Evolutionary conservation across 2,888 invertebrate species (phyloP).

Genomic region (Rhagonycha lutea): DNA sequence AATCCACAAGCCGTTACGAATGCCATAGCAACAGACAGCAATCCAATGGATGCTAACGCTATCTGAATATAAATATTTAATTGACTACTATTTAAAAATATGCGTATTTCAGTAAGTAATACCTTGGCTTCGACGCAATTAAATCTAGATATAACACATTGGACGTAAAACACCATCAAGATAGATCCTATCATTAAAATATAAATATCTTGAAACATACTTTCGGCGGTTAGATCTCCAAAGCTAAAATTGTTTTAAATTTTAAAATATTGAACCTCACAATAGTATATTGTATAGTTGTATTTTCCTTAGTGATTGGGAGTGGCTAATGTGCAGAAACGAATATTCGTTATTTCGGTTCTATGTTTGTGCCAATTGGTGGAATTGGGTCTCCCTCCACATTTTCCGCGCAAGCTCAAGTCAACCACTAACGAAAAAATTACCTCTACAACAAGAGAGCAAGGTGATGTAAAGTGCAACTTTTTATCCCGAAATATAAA

Average conservation of each 20-base stretch:
- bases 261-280: not conserved
- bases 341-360: too few relatives aligned
- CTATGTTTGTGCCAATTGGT: too few relatives aligned
- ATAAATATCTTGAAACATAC: constrained; percentile 75
- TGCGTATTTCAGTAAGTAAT: constrained; percentile 39
- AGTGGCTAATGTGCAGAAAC: too few relatives aligned
- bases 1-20: constrained; percentile 72
- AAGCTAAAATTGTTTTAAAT: constrained; percentile 57
- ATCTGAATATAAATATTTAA: constrained; percentile 53
- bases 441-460: too few relatives aligned
- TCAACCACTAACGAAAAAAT: too few relatives aligned
- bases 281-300: not conserved
- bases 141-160: constrained; percentile 72
- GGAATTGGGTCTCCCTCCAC: too few relatives aligned
- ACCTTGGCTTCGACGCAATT: constrained; percentile 76
- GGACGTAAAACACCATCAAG: constrained; percentile 76
- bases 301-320: too few relatives aligned
- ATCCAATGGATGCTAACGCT: constrained; percentile 68
- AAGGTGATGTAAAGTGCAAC: too few relatives aligned
- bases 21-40: constrained; percentile 74
- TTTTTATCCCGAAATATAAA: too few relatives aligned
- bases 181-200: constrained; percentile 69
- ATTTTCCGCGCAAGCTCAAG: too few relatives aligned
- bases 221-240: constrained; percentile 72
- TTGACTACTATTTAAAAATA: not conserved